Percentiles rank a stretch among this genome's conserved stretches.
These are phyloP conservation scores for Labeo calbasu DNA, from an alignment of 2,797 vertebrate genomes.

Conservation along the genomic window DNA sequence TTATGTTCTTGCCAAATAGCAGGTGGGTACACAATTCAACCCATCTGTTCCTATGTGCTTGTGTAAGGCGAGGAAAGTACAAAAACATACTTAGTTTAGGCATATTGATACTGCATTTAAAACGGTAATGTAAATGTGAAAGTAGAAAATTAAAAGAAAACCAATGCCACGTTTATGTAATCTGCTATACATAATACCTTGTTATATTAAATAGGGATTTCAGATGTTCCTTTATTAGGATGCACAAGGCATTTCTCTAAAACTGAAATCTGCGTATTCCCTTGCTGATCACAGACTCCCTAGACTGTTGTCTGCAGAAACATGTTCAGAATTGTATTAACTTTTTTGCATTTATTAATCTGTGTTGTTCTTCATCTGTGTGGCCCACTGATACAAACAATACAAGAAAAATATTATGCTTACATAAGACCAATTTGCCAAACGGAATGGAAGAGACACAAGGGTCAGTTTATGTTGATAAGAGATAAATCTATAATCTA, in stretches of 20 bases:
- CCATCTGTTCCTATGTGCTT: slow-evolving; percentile 41
- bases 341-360: slow-evolving; percentile 3
- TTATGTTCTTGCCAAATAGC: slow-evolving; percentile 42
- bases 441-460: not conserved
- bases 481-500: slow-evolving; percentile 7
- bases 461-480: slow-evolving; percentile 9
- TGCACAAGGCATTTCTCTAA: slow-evolving; percentile 18
- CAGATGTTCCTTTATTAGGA: slow-evolving; percentile 20
- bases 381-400: slow-evolving; percentile 29
- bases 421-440: slow-evolving; percentile 24
- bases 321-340: not conserved
- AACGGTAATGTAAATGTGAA: slow-evolving; percentile 11
- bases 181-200: slow-evolving; percentile 32
- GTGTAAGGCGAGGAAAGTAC: slow-evolving; percentile 6
- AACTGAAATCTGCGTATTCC: slow-evolving; percentile 5
- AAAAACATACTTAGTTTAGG: slow-evolving; percentile 20
- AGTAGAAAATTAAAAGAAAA: slow-evolving; percentile 4
- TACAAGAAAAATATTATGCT: not conserved
- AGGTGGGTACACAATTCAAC: slow-evolving; percentile 43
- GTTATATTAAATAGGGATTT: slow-evolving; percentile 30
- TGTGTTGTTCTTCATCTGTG: slow-evolving; percentile 56
- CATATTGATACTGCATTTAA: slow-evolving; percentile 12
- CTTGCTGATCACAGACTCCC: slow-evolving; percentile 8
- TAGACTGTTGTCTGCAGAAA: slow-evolving; percentile 5
- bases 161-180: not conserved